phyloP scores from a whole-genome alignment of 64 coral and sea anemone genomes.

The Montipora capricornis region DNA sequence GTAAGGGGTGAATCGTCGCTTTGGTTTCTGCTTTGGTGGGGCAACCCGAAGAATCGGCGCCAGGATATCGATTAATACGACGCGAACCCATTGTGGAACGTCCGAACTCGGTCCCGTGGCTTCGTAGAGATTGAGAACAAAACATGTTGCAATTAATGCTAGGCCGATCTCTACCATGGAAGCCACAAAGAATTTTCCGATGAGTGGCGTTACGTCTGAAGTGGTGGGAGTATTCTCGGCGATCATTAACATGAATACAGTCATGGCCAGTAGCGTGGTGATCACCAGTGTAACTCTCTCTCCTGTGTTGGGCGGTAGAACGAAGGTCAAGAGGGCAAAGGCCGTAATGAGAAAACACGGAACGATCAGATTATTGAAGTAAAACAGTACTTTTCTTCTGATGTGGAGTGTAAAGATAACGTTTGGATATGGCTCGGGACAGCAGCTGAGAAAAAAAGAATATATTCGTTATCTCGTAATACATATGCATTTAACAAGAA shows the following conservation, averaged over 20 bases:
- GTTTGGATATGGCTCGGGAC: conserved; percentile 91
- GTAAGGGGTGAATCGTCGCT: conserved; percentile 63
- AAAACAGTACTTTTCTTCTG: conserved; percentile 93
- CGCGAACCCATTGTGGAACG: conserved; percentile 77
- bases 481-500: too few species aligned
- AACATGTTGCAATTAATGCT: conserved; percentile 91
- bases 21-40: conserved; percentile 66
- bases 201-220: conserved; percentile 95
- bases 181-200: conserved; percentile 98
- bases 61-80: conserved; percentile 70
- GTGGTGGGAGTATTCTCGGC: conserved; percentile 97
- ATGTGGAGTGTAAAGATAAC: conserved; percentile 91
- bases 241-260: conserved; percentile 99
- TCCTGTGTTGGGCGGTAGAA: conserved; percentile 94
- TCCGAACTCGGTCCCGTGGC: conserved; percentile 74
- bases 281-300: conserved; percentile 98
- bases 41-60: conserved; percentile 80
- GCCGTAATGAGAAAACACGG: conserved; percentile 97
- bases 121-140: conserved; percentile 92
- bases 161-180: conserved; percentile 98
- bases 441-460: conserved; percentile 73
- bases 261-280: conserved; percentile 92
- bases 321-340: conserved; percentile 93
- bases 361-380: conserved; percentile 96
- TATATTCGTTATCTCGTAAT: not conserved